Evolutionary conservation across 2,113 vertebrate genomes (phyloP), one percentile per base, ranked within the genome.

Genomic region (Catharus fuscescens): DNA sequence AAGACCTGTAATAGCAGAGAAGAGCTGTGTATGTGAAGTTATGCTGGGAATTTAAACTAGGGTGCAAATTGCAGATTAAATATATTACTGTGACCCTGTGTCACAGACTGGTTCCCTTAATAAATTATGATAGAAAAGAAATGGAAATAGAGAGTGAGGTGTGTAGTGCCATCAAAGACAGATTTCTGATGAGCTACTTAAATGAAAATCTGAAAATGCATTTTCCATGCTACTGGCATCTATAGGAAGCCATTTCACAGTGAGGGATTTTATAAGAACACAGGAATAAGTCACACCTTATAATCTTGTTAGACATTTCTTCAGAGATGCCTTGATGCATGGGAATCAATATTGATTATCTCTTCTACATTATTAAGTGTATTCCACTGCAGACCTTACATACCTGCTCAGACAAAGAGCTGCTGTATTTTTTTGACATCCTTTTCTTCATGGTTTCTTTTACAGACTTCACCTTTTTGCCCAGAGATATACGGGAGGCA

Each of bases 401-500:
- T 86, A 99, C 99, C 99, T 99, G 99, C 83, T 99, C 99, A 67
- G 99, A 98, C 26, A 99, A 92, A 56, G 99, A 98, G 93, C 98
- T 99, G 97, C 98, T 99, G n/a, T 99, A 99, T 93, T 99, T 99
- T 97, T 99, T 99, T 64, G 99, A 99, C 98, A 99, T 99, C 91
- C 99, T 98, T 93, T 99, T 99, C 98, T 98, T 99, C 99, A 99
- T 99, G 3, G 99, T 99, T 97, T 99, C 99, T 96, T 99, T 99
- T 65, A 99, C 99, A 6, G 99, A 99, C 94, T 99, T 99, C 96
- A 99, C 99, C 97, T 99, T 99, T 98, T 99, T 99, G 71, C 99
- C 99, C 80, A 99, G 98, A 56, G 99, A 99, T 96, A 99, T 99
- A 70, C 99, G 98, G 40, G 99, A 99, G 8, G 98, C 98, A 31